phyloP scores from a whole-genome alignment of 2,888 invertebrate species.

The Stenurella melanura region DNA sequence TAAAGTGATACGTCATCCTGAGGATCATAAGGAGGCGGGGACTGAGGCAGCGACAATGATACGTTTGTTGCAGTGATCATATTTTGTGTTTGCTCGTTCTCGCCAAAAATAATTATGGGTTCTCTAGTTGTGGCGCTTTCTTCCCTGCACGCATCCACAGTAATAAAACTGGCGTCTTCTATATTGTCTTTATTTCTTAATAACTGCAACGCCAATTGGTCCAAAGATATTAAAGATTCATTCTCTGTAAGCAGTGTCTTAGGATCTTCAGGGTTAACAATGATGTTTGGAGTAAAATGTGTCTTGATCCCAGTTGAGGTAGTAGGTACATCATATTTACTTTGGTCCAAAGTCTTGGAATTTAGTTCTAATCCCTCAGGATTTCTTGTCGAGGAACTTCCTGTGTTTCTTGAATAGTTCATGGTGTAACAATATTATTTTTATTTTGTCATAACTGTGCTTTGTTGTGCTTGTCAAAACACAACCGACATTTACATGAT shows the following conservation, averaged over 20 bases:
- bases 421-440: no score
- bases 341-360: slow-evolving; percentile 1
- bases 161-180: slow-evolving; percentile 26
- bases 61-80: neutral
- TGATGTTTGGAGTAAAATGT: neutral
- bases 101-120: slow-evolving; percentile 5
- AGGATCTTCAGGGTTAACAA: neutral
- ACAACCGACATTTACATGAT: no score
- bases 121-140: slow-evolving; percentile 25
- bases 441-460: no score
- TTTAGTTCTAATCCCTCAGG: no score
- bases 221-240: slow-evolving; percentile 7
- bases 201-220: neutral
- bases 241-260: neutral
- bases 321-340: slow-evolving; percentile 7
- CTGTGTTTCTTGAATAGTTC: no score
- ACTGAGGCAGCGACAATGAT: no score
- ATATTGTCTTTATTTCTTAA: neutral
- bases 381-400: no score
- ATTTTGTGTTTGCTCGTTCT: slow-evolving; percentile 14
- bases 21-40: slow-evolving; percentile 21
- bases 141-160: slow-evolving; percentile 15
- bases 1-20: neutral
- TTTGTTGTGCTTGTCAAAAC: no score
- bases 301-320: slow-evolving; percentile 20